These are phyloP conservation scores for Tetragonisca angustula DNA, from an alignment of 2,888 invertebrate species.

Conservation along the genomic window DNA sequence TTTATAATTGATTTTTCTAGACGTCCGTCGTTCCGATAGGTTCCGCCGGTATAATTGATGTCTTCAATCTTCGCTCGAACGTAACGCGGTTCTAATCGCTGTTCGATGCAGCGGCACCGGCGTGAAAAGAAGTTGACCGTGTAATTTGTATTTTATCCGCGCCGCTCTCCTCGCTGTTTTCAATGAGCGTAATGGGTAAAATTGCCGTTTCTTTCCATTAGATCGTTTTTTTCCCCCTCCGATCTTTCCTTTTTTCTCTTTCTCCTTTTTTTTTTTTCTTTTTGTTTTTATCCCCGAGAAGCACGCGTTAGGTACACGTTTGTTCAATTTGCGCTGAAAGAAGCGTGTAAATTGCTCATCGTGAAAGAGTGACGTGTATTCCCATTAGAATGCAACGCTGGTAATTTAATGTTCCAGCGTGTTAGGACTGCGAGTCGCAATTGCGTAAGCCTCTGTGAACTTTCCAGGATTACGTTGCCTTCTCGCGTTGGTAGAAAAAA, in stretches of 20 bases:
- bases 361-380: slow-evolving; percentile 2
- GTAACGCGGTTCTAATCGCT: slow-evolving; percentile 37
- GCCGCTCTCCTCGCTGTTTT: not conserved
- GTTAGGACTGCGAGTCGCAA: not conserved
- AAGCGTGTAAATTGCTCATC: slow-evolving; percentile 5
- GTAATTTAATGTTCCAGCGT: slow-evolving; percentile 12
- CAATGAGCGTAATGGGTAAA: not conserved
- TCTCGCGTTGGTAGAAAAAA: too few relatives aligned
- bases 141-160: slow-evolving; percentile 1
- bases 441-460: not conserved
- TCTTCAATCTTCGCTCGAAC: slow-evolving; percentile 23
- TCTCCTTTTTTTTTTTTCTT: not conserved
- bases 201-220: not conserved
- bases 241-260: not conserved
- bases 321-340: not conserved
- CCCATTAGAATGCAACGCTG: slow-evolving; percentile 6
- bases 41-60: slow-evolving; percentile 21
- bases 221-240: not conserved
- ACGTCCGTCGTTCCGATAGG: not conserved
- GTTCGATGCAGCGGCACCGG: slow-evolving; percentile 14
- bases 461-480: not conserved
- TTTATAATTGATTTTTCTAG: slow-evolving; percentile 46
- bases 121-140: slow-evolving; percentile 19
- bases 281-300: not conserved
- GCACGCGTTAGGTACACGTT: not conserved